Conservation (phyloP, 30 jellyfish, hydroid and myxozoan species). For the Cassiopea andromeda region DNA sequence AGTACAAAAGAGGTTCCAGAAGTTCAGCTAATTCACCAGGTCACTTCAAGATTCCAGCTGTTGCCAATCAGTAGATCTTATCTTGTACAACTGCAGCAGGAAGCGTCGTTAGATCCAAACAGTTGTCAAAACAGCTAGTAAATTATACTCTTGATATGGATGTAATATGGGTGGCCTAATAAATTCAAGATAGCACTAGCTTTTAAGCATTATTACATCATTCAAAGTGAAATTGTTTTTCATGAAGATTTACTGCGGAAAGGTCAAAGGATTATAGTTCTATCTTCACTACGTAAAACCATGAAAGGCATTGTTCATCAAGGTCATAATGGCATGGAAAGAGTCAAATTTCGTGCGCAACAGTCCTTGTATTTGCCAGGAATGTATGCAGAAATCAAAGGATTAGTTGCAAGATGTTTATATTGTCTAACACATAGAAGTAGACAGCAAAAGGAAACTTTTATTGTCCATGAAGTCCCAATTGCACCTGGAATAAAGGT, state of each 20-base stretch:
- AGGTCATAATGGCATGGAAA: slow-evolving; percentile 68
- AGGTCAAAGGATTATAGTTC: slow-evolving; percentile 51
- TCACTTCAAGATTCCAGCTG: slow-evolving; percentile 6
- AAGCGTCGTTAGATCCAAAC: neutral
- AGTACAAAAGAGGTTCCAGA: slow-evolving; percentile 39
- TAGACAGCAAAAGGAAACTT: slow-evolving; percentile 53
- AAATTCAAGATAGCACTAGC: neutral
- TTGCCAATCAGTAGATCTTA: neutral
- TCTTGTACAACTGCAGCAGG: neutral
- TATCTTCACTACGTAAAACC: slow-evolving; percentile 31
- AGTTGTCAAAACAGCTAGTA: neutral
- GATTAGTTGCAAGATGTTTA: slow-evolving; percentile 15
- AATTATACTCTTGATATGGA: slow-evolving; percentile 1
- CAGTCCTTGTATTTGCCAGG: slow-evolving; percentile 51
- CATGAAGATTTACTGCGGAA: slow-evolving; percentile 24
- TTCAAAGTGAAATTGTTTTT: slow-evolving; percentile 23
- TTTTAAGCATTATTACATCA: slow-evolving; percentile 23
- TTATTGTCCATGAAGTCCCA: slow-evolving; percentile 42
- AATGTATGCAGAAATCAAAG: slow-evolving; percentile 32
- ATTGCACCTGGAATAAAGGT: slow-evolving; percentile 44
- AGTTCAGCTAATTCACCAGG: neutral
- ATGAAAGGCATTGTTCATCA: slow-evolving; percentile 28
- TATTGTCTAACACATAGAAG: slow-evolving; percentile 19
- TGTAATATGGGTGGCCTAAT: slow-evolving; percentile 24
- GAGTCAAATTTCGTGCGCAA: slow-evolving; percentile 44